Evolutionary conservation across 2,797 vertebrate genomes (phyloP).

Genomic region (Phataginus tetradactyla): DNA sequence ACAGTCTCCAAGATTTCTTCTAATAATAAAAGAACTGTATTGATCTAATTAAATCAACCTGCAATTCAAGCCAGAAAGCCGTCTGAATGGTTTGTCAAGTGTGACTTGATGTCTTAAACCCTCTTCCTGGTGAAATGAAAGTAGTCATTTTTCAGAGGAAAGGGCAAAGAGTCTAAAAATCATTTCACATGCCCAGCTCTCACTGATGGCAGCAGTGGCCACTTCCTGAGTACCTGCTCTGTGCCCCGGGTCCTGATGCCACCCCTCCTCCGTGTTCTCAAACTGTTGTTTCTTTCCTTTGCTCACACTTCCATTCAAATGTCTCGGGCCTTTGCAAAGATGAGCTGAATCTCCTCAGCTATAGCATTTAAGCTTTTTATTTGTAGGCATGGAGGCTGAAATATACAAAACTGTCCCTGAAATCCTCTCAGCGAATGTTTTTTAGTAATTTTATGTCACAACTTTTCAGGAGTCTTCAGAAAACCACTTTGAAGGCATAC

Average conservation of each 20-base stretch:
- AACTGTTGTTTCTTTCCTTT: not conserved
- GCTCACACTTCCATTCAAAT: not conserved
- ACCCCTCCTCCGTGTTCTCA: too few relatives aligned
- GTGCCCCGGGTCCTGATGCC: not conserved
- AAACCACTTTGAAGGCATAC: not conserved
- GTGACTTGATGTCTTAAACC: not conserved
- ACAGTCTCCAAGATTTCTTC: not conserved
- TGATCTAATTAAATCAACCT: constrained; percentile 7
- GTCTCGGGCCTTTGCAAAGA: not conserved
- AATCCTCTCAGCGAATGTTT: not conserved
- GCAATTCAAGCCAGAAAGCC: not conserved
- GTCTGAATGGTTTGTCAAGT: not conserved
- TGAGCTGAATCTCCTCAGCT: not conserved
- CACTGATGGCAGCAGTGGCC: not conserved
- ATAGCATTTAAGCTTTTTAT: not conserved
- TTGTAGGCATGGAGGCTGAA: not conserved
- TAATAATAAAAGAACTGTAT: not conserved
- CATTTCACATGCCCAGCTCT: not conserved
- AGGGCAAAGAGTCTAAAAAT: not conserved
- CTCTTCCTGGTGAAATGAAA: not conserved
- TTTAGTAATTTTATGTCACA: constrained; percentile 28
- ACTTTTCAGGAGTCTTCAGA: not conserved
- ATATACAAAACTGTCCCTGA: not conserved
- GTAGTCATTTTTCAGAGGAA: not conserved
- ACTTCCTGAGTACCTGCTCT: not conserved